Evolutionary conservation across 2,797 vertebrate species (phyloP).

Genomic region (Arrhamphus sclerolepis): DNA sequence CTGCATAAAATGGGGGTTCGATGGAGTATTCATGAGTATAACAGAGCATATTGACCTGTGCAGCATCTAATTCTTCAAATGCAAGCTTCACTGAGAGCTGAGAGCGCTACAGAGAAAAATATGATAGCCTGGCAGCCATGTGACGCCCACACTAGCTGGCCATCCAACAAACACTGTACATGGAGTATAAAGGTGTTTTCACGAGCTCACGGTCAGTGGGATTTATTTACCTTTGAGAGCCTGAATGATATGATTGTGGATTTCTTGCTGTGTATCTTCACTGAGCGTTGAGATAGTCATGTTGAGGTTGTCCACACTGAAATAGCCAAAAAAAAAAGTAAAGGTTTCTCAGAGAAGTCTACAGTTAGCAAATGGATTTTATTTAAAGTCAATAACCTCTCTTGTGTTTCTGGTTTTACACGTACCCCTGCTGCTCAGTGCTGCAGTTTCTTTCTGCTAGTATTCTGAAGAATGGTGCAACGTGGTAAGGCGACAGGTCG

Average conservation of each 20-base stretch:
- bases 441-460: conserved; percentile 67
- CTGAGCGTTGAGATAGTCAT: conserved; percentile 52
- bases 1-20: too few species aligned
- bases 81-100: too few species aligned
- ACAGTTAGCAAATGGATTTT: background rate
- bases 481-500: conserved; percentile 46
- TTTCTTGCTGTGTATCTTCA: conserved; percentile 39
- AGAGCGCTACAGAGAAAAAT: too few species aligned
- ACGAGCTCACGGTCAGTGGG: too few species aligned
- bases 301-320: conserved; percentile 69
- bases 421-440: conserved; percentile 62
- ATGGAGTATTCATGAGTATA: too few species aligned
- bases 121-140: too few species aligned
- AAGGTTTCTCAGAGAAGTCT: background rate
- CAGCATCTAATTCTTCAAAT: too few species aligned
- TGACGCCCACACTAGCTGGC: too few species aligned
- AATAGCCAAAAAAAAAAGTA: conserved; percentile 10
- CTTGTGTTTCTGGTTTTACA: background rate
- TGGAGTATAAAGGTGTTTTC: too few species aligned
- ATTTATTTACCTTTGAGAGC: conserved; percentile 68
- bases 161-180: too few species aligned
- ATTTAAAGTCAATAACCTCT: background rate
- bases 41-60: too few species aligned
- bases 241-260: conserved; percentile 66
- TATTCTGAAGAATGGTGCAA: conserved; percentile 64